phyloP scores from a whole-genome alignment of 1,140 invertebrate genomes.

The Plectrocnemia conspersa region DNA sequence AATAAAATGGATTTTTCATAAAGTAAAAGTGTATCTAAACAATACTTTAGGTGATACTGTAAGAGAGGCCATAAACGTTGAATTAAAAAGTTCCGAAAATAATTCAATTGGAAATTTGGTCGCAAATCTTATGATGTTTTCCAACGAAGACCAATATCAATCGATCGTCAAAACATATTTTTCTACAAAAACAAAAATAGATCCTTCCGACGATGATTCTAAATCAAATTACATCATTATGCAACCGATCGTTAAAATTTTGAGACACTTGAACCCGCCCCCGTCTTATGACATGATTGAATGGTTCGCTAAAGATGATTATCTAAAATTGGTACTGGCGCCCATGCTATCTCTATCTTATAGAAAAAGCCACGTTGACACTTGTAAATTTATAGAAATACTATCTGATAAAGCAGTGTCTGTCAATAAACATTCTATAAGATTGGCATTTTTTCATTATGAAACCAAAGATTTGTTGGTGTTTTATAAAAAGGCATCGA shows the following conservation, averaged over 20 bases:
- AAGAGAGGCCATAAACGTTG: neutral
- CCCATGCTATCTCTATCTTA: slow-evolving; percentile 15
- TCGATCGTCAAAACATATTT: slow-evolving; percentile 4
- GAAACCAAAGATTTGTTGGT: slow-evolving; percentile 6
- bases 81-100: neutral
- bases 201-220: neutral
- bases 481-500: slow-evolving; percentile 6
- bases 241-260: slow-evolving; percentile 4
- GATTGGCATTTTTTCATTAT: slow-evolving; percentile 21
- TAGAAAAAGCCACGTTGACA: slow-evolving; percentile 14
- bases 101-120: neutral
- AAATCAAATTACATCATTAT: slow-evolving; percentile 8
- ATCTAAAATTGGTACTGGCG: slow-evolving; percentile 16
- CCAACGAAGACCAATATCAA: slow-evolving; percentile 7
- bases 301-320: slow-evolving; percentile 18
- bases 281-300: slow-evolving; percentile 7
- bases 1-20: slow-evolving; percentile 16
- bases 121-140: slow-evolving; percentile 4
- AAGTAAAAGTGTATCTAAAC: slow-evolving; percentile 12
- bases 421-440: slow-evolving; percentile 14
- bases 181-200: slow-evolving; percentile 10
- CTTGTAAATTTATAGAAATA: slow-evolving; percentile 9
- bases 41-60: slow-evolving; percentile 15
- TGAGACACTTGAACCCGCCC: slow-evolving; percentile 17
- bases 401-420: slow-evolving; percentile 18